Conservation (phyloP, 2,113 vertebrate species). For the Propithecus coquereli region DNA sequence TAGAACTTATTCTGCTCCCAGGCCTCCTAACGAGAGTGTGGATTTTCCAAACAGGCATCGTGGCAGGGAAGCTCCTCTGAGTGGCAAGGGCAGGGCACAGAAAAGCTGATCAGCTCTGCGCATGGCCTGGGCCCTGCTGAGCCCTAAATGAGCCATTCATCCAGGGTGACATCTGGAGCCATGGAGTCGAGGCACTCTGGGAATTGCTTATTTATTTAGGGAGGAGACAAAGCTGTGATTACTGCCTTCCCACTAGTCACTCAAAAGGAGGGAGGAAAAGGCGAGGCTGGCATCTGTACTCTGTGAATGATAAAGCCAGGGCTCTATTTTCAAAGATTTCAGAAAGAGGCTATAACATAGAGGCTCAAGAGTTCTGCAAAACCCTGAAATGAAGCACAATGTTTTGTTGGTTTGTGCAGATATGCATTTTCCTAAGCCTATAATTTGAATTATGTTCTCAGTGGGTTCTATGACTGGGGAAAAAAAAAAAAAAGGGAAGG, state of each 20-base stretch:
- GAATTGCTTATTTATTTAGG: slow-evolving; percentile 22
- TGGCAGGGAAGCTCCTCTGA: neutral
- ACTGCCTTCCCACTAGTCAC: neutral
- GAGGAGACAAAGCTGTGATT: neutral
- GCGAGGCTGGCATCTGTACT: neutral
- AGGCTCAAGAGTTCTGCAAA: neutral
- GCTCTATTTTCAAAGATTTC: neutral
- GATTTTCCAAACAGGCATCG: slow-evolving; percentile 22
- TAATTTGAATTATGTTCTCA: slow-evolving; percentile 49
- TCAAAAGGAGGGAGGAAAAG: neutral
- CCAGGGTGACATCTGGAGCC: neutral
- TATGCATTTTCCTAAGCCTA: neutral
- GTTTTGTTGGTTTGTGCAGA: neutral
- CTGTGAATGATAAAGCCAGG: slow-evolving; percentile 34
- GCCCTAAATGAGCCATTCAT: slow-evolving; percentile 47
- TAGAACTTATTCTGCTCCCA: neutral
- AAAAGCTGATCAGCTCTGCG: neutral
- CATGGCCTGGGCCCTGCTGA: slow-evolving; percentile 22
- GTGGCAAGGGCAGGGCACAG: neutral
- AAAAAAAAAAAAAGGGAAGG: too few species aligned
- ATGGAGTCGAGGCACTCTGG: neutral
- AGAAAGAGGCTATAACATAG: neutral
- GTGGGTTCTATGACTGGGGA: neutral
- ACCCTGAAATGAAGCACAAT: neutral
- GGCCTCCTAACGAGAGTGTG: neutral